Percentiles rank a stretch among this genome's conserved stretches.
phyloP scores from a whole-genome alignment of 2,797 vertebrate genomes.

The Tarsius wallacei region DNA sequence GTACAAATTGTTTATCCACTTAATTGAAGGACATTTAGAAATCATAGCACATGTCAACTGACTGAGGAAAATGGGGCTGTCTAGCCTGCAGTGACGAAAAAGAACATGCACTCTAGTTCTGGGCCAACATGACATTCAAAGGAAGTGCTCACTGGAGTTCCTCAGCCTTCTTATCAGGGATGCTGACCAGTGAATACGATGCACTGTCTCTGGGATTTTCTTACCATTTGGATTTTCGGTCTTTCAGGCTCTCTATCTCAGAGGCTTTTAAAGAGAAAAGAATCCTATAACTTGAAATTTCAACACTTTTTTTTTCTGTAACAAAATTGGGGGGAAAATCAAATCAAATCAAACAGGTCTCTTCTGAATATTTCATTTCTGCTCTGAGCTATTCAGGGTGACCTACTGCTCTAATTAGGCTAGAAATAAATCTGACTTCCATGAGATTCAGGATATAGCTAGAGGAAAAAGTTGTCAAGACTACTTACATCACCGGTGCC shows the following conservation, averaged over 20 bases:
- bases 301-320: conserved; percentile 8
- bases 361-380: conserved; percentile 43
- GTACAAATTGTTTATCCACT: neutral
- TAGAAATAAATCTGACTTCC: conserved; percentile 88
- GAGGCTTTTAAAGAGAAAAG: conserved; percentile 15
- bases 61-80: neutral
- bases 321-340: neutral
- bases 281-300: neutral
- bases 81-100: neutral
- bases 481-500: conserved; percentile 17
- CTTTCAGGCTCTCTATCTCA: neutral
- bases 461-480: conserved; percentile 49
- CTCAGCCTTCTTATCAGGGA: neutral
- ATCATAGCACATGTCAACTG: neutral
- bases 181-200: neutral
- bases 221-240: neutral
- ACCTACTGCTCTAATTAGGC: conserved; percentile 90
- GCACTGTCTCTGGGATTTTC: neutral
- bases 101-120: neutral
- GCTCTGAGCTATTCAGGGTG: conserved; percentile 81
- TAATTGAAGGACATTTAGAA: neutral
- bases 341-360: neutral
- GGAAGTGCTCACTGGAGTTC: neutral
- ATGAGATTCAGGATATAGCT: conserved; percentile 70
- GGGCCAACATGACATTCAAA: neutral